A percentile compares a stretch with the other conserved stretches of the same genome.
Evolutionary conservation across 2,113 vertebrate genomes (phyloP).

Genomic region (Monarcha castaneiventris): DNA sequence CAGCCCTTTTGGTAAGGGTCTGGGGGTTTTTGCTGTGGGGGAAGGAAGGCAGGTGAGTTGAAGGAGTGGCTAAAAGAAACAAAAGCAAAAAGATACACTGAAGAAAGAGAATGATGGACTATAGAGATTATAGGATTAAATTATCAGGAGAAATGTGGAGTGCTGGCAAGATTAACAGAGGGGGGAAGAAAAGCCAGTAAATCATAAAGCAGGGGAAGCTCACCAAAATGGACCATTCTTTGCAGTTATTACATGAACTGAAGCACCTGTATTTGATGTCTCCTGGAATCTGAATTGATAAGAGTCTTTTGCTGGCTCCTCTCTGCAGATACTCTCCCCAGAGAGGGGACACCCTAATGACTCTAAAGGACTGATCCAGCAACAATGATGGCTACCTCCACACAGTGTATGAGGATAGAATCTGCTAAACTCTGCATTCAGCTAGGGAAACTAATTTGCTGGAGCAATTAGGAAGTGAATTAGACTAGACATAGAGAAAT

Average conservation of each 20-base stretch:
- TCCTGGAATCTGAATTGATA: not conserved
- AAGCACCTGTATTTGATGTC: not conserved
- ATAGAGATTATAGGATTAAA: not conserved
- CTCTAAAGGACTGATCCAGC: not conserved
- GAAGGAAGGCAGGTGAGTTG: not conserved
- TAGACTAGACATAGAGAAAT: not conserved
- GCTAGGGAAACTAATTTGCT: slow-evolving; percentile 4
- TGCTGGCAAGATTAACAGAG: not conserved
- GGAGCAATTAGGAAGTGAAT: slow-evolving; percentile 50
- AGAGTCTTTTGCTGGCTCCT: not conserved
- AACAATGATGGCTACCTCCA: not conserved
- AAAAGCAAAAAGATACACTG: not conserved
- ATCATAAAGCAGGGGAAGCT: not conserved
- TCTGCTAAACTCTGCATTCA: not conserved
- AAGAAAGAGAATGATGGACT: not conserved
- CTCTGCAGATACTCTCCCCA: not conserved
- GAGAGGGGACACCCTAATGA: not conserved
- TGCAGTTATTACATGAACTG: not conserved
- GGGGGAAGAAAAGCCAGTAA: not conserved
- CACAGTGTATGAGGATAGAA: not conserved
- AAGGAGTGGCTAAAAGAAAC: not conserved
- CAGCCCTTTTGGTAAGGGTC: not conserved
- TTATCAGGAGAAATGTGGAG: not conserved
- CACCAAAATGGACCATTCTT: not conserved
- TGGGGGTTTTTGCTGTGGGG: not conserved